These are phyloP conservation scores for Drosophila rhopaloa DNA, from an alignment of 1,140 invertebrate species.

Conservation along the genomic window DNA sequence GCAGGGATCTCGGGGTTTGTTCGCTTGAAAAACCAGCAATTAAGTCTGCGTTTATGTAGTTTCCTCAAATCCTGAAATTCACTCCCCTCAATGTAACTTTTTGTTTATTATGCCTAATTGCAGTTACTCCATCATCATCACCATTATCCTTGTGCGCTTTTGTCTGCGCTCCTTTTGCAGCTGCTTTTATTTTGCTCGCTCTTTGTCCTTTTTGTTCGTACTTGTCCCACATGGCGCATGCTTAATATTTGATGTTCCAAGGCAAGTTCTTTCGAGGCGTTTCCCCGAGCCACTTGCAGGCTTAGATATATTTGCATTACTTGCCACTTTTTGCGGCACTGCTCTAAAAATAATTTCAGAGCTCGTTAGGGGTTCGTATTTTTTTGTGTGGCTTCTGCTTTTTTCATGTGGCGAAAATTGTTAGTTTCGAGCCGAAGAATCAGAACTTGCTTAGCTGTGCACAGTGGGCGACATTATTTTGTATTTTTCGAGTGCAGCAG, in stretches of 20 bases:
- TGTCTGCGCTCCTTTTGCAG: constrained; percentile 74
- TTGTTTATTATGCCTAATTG: constrained; percentile 83
- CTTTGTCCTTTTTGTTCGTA: constrained; percentile 26
- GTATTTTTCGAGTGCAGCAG: constrained; percentile 1
- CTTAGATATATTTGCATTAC: constrained; percentile 63
- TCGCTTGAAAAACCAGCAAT: constrained; percentile 79
- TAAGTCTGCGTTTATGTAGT: constrained; percentile 72
- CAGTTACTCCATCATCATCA: constrained; percentile 71
- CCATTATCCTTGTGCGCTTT: constrained; percentile 56
- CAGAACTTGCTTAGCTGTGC: constrained; percentile 40
- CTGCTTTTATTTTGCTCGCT: constrained; percentile 59
- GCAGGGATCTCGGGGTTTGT: constrained; percentile 49
- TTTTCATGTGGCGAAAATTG: constrained; percentile 71
- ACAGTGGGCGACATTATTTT: constrained; percentile 50
- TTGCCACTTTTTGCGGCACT: constrained; percentile 58
- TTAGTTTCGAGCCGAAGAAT: constrained; percentile 37
- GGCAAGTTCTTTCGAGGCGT: constrained; percentile 42
- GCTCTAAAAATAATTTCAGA: constrained; percentile 49
- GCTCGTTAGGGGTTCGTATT: constrained; percentile 24
- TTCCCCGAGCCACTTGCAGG: constrained; percentile 57
- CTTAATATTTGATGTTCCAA: constrained; percentile 53
- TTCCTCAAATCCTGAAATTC: constrained; percentile 2
- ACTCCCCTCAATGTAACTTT: constrained; percentile 66
- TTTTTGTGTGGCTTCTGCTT: neutral
- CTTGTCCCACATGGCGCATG: constrained; percentile 58